Conservation (phyloP, 2,888 invertebrate genomes). For the Theodoxus fluviatilis region DNA sequence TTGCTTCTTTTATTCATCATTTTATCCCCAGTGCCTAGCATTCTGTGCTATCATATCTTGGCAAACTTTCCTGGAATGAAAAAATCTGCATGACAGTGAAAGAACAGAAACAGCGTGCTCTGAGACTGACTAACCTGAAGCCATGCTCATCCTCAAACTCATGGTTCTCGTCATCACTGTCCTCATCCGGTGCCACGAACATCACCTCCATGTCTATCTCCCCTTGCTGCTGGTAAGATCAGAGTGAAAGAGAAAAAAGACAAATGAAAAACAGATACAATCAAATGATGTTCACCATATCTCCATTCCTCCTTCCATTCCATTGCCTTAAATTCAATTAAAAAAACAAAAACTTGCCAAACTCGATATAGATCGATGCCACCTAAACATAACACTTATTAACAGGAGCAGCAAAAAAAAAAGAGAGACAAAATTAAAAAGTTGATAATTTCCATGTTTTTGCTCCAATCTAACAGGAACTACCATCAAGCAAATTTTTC, state of each 20-base stretch:
- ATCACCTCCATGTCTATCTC: conserved; percentile 80
- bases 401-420: too few relatives aligned
- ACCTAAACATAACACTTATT: too few relatives aligned
- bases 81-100: neutral
- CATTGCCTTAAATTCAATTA: too few relatives aligned
- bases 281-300: too few relatives aligned
- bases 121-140: conserved; percentile 51
- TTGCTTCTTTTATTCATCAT: neutral
- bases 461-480: too few relatives aligned
- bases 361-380: too few relatives aligned
- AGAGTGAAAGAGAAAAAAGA: conserved; percentile 14
- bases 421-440: too few relatives aligned
- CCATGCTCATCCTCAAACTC: conserved; percentile 64
- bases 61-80: neutral
- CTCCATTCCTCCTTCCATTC: too few relatives aligned
- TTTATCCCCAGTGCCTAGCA: neutral
- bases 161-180: conserved; percentile 68
- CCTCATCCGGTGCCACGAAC: conserved; percentile 77
- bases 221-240: conserved; percentile 68
- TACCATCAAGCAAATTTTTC: too few relatives aligned
- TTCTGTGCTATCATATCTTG: neutral
- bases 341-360: too few relatives aligned
- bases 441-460: too few relatives aligned
- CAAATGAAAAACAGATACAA: conserved; percentile 20
- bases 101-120: neutral